These are phyloP conservation scores for Coenonympha glycerion DNA, from an alignment of 2,888 invertebrate species.

Conservation along the genomic window DNA sequence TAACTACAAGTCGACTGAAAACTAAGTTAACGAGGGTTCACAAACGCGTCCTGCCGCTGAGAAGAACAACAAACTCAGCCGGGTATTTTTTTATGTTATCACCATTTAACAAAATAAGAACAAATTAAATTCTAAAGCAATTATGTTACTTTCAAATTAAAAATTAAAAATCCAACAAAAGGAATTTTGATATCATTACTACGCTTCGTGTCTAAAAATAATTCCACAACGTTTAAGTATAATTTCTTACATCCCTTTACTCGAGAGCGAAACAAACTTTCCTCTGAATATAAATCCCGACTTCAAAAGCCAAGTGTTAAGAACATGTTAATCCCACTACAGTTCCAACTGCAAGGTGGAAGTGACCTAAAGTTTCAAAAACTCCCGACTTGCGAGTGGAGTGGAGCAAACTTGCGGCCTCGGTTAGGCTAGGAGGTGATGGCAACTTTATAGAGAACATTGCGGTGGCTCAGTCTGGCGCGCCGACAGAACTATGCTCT, in stretches of 20 bases:
- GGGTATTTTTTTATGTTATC: too few species aligned
- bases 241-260: not conserved
- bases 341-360: constrained; percentile 26
- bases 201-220: too few species aligned
- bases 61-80: too few species aligned
- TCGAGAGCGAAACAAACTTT: not conserved
- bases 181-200: too few species aligned
- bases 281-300: constrained; percentile 12
- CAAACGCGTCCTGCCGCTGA: too few species aligned
- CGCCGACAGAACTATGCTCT: constrained; percentile 29
- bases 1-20: too few species aligned
- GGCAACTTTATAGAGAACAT: constrained; percentile 50
- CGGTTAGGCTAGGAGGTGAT: constrained; percentile 39
- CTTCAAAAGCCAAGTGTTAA: constrained; percentile 29
- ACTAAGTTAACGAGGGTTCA: too few species aligned
- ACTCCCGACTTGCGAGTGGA: constrained; percentile 34
- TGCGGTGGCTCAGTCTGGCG: constrained; percentile 38
- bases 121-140: too few species aligned
- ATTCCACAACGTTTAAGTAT: not conserved
- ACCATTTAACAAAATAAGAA: too few species aligned
- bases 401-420: constrained; percentile 51
- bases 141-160: too few species aligned
- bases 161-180: too few species aligned
- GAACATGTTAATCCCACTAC: constrained; percentile 30
- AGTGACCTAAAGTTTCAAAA: constrained; percentile 30